phyloP scores from a whole-genome alignment of 2,797 vertebrate genomes.

The Mallotus villosus region DNA sequence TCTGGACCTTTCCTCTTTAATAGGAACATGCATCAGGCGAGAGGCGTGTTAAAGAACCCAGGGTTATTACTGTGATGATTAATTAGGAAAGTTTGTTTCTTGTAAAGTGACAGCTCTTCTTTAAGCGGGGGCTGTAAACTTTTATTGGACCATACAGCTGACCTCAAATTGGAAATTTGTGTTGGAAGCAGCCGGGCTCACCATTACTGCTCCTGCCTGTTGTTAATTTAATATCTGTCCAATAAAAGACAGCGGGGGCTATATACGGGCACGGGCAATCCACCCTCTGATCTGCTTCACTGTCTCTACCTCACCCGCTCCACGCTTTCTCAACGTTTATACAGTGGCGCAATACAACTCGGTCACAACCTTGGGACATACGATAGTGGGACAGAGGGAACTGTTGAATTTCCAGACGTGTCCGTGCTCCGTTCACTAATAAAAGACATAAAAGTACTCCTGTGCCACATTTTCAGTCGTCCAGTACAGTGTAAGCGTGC shows the following conservation, averaged over 20 bases:
- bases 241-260: slow-evolving; percentile 88
- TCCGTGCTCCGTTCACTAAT: background rate
- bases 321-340: slow-evolving; percentile 35
- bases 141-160: slow-evolving; percentile 90
- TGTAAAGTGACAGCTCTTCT: slow-evolving; percentile 78
- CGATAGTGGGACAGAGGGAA: background rate
- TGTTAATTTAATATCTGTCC: slow-evolving; percentile 98
- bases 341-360: slow-evolving; percentile 29
- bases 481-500: background rate
- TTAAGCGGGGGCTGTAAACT: slow-evolving; percentile 87
- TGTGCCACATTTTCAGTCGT: background rate
- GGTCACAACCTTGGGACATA: slow-evolving; percentile 31
- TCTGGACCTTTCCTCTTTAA: slow-evolving; percentile 62
- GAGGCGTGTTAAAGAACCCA: slow-evolving; percentile 56
- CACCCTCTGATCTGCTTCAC: slow-evolving; percentile 31
- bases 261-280: slow-evolving; percentile 54
- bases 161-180: slow-evolving; percentile 95
- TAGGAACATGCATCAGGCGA: slow-evolving; percentile 54
- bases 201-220: slow-evolving; percentile 81
- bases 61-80: slow-evolving; percentile 76
- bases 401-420: background rate
- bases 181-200: slow-evolving; percentile 81
- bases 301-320: slow-evolving; percentile 47
- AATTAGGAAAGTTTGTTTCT: slow-evolving; percentile 80
- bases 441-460: background rate